Evolutionary conservation across 2,888 invertebrate species (phyloP).

Genomic region (Digitonthophagus gazella): DNA sequence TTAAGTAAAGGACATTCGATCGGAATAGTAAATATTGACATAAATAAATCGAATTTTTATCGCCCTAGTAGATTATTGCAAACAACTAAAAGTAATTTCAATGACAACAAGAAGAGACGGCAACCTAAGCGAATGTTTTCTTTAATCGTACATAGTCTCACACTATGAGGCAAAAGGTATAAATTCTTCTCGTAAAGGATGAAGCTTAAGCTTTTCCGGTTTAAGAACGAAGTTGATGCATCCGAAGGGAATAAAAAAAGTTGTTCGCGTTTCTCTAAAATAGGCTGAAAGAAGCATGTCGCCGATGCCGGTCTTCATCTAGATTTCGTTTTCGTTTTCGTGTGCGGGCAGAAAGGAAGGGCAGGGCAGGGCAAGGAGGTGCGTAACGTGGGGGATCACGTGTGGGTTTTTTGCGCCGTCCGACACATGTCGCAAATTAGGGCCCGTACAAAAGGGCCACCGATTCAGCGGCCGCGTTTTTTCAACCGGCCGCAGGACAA

Average conservation of each 20-base stretch:
- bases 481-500: slow-evolving; percentile 26
- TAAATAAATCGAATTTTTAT: not conserved
- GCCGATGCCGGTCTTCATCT: slow-evolving; percentile 5
- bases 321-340: slow-evolving; percentile 11
- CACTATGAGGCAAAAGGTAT: not conserved
- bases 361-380: not conserved
- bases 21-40: not conserved
- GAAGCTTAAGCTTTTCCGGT: not conserved
- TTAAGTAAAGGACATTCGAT: not conserved
- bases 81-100: no score
- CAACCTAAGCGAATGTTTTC: not conserved
- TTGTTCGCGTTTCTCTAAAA: not conserved
- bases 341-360: not conserved
- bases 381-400: slow-evolving; percentile 6
- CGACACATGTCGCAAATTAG: slow-evolving; percentile 26
- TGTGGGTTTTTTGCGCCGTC: slow-evolving; percentile 19
- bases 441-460: slow-evolving; percentile 20
- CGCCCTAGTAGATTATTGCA: no score
- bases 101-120: no score
- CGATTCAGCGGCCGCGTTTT: slow-evolving; percentile 17
- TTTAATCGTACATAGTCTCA: not conserved
- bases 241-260: not conserved
- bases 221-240: not conserved
- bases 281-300: not conserved
- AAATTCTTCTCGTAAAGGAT: not conserved